Percentiles rank a stretch among this genome's conserved stretches.
phyloP scores from a whole-genome alignment of 2,888 invertebrate genomes.

The Hedychridium roseum region DNA sequence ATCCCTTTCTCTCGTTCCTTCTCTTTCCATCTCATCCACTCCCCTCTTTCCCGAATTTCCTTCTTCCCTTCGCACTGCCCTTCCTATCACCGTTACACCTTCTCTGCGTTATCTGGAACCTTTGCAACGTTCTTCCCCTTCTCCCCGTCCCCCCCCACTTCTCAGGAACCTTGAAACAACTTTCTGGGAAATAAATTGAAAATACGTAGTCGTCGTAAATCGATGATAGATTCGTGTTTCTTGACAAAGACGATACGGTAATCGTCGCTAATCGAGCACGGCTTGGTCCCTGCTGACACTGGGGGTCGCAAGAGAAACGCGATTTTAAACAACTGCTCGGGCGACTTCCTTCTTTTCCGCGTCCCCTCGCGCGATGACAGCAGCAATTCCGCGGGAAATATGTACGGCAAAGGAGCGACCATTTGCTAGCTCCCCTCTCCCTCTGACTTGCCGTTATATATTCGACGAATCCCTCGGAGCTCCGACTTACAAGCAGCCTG shows the following conservation, averaged over 20 bases:
- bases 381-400: constrained; percentile 47
- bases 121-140: constrained; percentile 5
- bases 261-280: not conserved
- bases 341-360: constrained; percentile 5
- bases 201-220: too few species aligned
- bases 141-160: not conserved
- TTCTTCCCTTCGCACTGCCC: constrained; percentile 11
- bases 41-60: not conserved
- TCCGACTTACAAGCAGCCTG: constrained; percentile 49
- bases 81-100: constrained; percentile 9
- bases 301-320: constrained; percentile 10
- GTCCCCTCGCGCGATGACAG: constrained; percentile 24
- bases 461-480: constrained; percentile 20
- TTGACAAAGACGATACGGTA: too few species aligned
- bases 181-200: too few species aligned
- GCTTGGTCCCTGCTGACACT: not conserved
- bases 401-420: constrained; percentile 56
- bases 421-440: constrained; percentile 48
- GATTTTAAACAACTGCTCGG: constrained; percentile 19
- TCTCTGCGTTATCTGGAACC: constrained; percentile 15
- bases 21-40: too few species aligned
- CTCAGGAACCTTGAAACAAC: not conserved
- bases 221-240: too few species aligned
- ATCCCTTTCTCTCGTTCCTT: too few species aligned
- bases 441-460: constrained; percentile 12